phyloP scores from a whole-genome alignment of 2,888 invertebrate genomes.

The Chouioia cunea region DNA sequence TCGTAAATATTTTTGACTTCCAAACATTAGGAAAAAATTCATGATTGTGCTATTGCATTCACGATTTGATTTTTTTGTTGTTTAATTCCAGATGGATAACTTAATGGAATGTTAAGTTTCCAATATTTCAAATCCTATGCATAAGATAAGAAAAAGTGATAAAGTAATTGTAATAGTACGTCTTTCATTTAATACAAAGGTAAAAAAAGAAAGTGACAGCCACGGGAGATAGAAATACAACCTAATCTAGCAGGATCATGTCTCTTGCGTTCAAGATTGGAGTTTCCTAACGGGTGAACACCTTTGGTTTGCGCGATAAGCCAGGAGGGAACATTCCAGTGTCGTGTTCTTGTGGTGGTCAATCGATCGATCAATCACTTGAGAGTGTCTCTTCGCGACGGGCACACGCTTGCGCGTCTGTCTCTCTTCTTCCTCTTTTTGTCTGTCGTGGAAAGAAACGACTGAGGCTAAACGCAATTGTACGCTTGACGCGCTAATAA shows the following conservation, averaged over 20 bases:
- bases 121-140: background rate
- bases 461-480: conserved; percentile 51
- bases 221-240: conserved; percentile 4
- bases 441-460: conserved; percentile 45
- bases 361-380: conserved; percentile 51
- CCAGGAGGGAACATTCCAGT: conserved; percentile 31
- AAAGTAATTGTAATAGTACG: background rate
- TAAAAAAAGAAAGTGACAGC: background rate
- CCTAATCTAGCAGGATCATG: conserved; percentile 41
- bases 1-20: too few relatives aligned
- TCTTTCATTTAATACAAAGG: conserved; percentile 17
- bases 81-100: too few relatives aligned
- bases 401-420: conserved; percentile 3
- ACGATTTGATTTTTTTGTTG: too few relatives aligned
- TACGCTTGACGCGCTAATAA: conserved; percentile 43
- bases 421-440: conserved; percentile 18
- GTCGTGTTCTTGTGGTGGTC: conserved; percentile 38
- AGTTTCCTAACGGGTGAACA: conserved; percentile 45
- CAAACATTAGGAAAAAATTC: too few relatives aligned
- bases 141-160: background rate
- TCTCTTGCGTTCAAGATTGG: conserved; percentile 22
- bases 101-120: too few relatives aligned
- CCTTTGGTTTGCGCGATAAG: conserved; percentile 28
- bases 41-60: too few relatives aligned
- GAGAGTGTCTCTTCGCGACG: background rate